These are phyloP conservation scores for Salvelinus fontinalis DNA, from an alignment of 2,113 vertebrate genomes.

Conservation along the genomic window DNA sequence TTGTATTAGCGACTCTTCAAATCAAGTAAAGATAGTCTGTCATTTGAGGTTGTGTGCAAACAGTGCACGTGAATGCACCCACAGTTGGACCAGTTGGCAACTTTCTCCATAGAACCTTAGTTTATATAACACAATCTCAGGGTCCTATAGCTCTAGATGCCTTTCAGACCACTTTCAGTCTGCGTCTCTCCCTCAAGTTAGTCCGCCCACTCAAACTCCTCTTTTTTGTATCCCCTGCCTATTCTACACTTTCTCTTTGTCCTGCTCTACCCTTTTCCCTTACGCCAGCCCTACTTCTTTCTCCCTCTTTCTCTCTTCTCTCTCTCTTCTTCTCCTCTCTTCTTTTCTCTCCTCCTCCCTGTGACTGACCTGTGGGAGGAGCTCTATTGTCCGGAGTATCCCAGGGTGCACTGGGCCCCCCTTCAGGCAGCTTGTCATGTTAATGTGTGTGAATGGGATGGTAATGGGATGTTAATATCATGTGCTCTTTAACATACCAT, in stretches of 20 bases:
- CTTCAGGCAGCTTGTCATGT: slow-evolving; percentile 41
- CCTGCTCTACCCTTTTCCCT: neutral
- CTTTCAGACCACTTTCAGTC: neutral
- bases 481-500: slow-evolving; percentile 32
- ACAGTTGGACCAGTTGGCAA: neutral
- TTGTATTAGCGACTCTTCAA: too few species aligned
- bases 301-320: neutral
- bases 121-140: neutral
- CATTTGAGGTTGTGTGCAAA: too few species aligned
- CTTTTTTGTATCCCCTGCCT: neutral
- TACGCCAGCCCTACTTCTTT: neutral
- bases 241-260: slow-evolving; percentile 18
- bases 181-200: neutral
- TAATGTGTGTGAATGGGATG: slow-evolving; percentile 40
- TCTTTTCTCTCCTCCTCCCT: neutral
- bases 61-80: too few species aligned
- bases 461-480: slow-evolving; percentile 43
- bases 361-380: slow-evolving; percentile 32
- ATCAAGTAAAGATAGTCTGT: too few species aligned
- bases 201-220: slow-evolving; percentile 5
- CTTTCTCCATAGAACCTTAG: neutral
- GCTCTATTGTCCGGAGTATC: slow-evolving; percentile 20
- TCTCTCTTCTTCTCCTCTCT: neutral
- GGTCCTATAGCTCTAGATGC: neutral
- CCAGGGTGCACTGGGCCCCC: slow-evolving; percentile 24